phyloP scores from a whole-genome alignment of 2,888 invertebrate genomes.

The Caenorhabditis sp. region DNA sequence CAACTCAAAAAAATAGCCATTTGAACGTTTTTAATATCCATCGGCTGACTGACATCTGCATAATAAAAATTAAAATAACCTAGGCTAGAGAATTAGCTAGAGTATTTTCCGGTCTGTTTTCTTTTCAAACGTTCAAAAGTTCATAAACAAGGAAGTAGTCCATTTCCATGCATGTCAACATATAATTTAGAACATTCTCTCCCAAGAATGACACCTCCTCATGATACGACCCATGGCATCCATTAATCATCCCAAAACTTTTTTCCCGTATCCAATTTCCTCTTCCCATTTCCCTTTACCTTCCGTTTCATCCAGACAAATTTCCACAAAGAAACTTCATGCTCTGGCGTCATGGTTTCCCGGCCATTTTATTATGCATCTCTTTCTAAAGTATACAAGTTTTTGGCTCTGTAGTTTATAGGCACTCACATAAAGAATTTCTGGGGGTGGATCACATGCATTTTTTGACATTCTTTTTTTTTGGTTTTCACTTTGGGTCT shows the following conservation, averaged over 20 bases:
- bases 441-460: slow-evolving; percentile 9
- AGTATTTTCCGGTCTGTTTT: too few species aligned
- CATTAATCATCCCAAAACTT: neutral
- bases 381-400: neutral
- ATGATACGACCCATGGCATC: neutral
- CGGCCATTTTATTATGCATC: slow-evolving; percentile 7
- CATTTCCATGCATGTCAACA: neutral
- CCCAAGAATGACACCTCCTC: neutral
- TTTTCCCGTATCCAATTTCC: neutral
- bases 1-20: slow-evolving; percentile 4
- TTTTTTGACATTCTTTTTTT: slow-evolving; percentile 18
- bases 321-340: slow-evolving; percentile 1
- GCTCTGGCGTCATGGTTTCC: slow-evolving; percentile 34
- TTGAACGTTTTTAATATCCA: too few species aligned
- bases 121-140: too few species aligned
- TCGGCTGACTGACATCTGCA: too few species aligned
- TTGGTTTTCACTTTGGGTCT: slow-evolving; percentile 2
- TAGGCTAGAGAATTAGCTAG: too few species aligned
- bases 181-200: neutral
- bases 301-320: neutral
- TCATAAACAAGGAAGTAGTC: neutral
- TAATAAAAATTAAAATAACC: too few species aligned
- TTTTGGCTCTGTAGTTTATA: slow-evolving; percentile 15
- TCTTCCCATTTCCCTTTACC: slow-evolving; percentile 4
- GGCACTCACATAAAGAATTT: slow-evolving; percentile 20